Percentiles rank a stretch among this genome's conserved stretches.
phyloP scores from a whole-genome alignment of 2,888 invertebrate genomes.

The Folsomia manolachei region DNA sequence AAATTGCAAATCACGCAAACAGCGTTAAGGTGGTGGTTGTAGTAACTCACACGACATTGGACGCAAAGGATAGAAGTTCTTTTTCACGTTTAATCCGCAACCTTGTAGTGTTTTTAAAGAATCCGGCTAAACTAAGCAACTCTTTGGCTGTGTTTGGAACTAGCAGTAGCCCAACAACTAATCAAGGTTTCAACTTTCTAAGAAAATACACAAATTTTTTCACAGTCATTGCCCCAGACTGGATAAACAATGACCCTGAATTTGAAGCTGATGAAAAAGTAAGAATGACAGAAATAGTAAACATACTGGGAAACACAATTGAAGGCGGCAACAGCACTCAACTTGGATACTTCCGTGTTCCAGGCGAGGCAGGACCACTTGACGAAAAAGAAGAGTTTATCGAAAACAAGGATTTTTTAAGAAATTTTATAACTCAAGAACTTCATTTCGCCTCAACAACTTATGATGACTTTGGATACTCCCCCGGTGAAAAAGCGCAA shows the following conservation, averaged over 20 bases:
- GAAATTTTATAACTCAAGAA: not conserved
- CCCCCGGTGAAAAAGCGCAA: not conserved
- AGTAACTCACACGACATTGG: not conserved
- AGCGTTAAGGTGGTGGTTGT: not conserved
- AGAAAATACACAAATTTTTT: not conserved
- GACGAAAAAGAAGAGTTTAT: not conserved
- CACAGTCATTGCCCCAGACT: not conserved
- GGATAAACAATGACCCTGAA: not conserved
- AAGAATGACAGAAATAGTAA: not conserved
- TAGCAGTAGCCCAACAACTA: not conserved
- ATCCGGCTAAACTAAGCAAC: not conserved
- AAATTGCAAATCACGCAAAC: not conserved
- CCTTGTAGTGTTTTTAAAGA: not conserved
- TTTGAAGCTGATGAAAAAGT: not conserved
- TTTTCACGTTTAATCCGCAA: not conserved
- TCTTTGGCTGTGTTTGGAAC: not conserved
- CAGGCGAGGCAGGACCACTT: not conserved
- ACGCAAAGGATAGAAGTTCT: not conserved
- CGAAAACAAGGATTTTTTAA: not conserved
- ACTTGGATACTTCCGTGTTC: not conserved
- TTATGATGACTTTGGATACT: not conserved
- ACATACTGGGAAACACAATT: not conserved
- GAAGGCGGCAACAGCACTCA: not conserved
- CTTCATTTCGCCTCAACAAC: not conserved
- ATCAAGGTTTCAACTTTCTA: not conserved